These are phyloP conservation scores for Pseudococcus longispinus DNA, from an alignment of 2,888 invertebrate species.

Conservation along the genomic window DNA sequence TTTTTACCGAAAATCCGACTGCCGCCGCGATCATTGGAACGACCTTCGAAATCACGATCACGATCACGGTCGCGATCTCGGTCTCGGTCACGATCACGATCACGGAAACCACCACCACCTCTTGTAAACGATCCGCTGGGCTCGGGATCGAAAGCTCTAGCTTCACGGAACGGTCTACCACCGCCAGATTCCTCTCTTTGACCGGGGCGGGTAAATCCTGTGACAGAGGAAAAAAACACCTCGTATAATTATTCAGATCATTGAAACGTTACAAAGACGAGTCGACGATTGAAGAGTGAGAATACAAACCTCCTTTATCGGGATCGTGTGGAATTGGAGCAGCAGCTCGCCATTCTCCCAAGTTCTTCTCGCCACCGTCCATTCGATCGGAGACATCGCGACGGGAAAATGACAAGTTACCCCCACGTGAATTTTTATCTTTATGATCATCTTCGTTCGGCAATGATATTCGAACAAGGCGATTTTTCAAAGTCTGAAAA, in stretches of 20 bases:
- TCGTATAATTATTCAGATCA: neutral
- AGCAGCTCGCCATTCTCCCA: slow-evolving; percentile 80
- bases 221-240: neutral
- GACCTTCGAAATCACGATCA: slow-evolving; percentile 59
- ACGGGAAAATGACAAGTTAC: slow-evolving; percentile 61
- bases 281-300: neutral
- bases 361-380: slow-evolving; percentile 72
- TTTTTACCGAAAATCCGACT: slow-evolving; percentile 58
- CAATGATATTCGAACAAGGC: slow-evolving; percentile 81
- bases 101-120: slow-evolving; percentile 56
- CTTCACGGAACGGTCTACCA: slow-evolving; percentile 28
- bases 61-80: slow-evolving; percentile 59
- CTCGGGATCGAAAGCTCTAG: neutral
- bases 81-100: slow-evolving; percentile 60
- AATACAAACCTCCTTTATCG: slow-evolving; percentile 62
- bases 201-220: slow-evolving; percentile 37
- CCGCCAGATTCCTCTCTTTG: neutral
- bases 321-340: slow-evolving; percentile 65
- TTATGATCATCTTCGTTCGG: slow-evolving; percentile 77
- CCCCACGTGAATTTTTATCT: slow-evolving; percentile 64
- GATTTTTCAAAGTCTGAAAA: slow-evolving; percentile 73
- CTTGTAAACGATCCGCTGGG: slow-evolving; percentile 29
- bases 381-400: slow-evolving; percentile 64
- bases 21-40: slow-evolving; percentile 55
- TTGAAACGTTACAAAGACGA: neutral